Conservation (phyloP, 2,113 vertebrate genomes). For the Pseudorectes ferrugineus region DNA sequence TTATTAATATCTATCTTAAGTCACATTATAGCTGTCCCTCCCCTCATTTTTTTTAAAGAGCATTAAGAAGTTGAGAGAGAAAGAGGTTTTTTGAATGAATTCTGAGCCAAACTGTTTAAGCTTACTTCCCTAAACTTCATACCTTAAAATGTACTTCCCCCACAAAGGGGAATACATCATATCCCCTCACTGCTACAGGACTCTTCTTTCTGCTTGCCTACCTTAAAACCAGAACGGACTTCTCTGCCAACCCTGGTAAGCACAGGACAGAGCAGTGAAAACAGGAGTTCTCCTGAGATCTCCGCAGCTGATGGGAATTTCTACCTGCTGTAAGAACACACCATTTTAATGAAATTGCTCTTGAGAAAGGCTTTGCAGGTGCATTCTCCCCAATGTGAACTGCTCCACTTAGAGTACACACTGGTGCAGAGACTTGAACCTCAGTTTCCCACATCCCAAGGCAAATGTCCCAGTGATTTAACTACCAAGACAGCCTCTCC, state of each 20-base stretch:
- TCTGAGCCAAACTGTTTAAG: neutral
- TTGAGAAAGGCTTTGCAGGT: neutral
- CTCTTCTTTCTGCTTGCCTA: neutral
- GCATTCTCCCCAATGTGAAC: neutral
- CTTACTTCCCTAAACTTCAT: neutral
- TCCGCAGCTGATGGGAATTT: accelerated
- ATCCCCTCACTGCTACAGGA: neutral
- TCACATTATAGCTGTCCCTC: neutral
- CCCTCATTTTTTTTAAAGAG: neutral
- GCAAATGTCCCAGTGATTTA: neutral
- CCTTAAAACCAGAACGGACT: neutral
- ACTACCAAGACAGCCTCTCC: neutral
- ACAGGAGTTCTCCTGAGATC: neutral
- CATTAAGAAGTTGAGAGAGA: neutral
- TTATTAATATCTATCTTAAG: neutral
- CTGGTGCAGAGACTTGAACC: conserved; percentile 44
- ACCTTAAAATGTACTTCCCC: neutral
- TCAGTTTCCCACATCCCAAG: conserved; percentile 57
- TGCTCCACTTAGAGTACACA: neutral
- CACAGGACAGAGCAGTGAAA: neutral
- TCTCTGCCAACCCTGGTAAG: neutral
- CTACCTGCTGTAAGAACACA: neutral
- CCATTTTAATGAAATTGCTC: neutral
- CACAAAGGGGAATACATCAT: neutral
- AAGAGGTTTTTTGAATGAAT: neutral